Evolutionary conservation across 1,140 invertebrate genomes (phyloP), one percentile per base, ranked within the genome.

Genomic region (Halictus rubicundus): DNA sequence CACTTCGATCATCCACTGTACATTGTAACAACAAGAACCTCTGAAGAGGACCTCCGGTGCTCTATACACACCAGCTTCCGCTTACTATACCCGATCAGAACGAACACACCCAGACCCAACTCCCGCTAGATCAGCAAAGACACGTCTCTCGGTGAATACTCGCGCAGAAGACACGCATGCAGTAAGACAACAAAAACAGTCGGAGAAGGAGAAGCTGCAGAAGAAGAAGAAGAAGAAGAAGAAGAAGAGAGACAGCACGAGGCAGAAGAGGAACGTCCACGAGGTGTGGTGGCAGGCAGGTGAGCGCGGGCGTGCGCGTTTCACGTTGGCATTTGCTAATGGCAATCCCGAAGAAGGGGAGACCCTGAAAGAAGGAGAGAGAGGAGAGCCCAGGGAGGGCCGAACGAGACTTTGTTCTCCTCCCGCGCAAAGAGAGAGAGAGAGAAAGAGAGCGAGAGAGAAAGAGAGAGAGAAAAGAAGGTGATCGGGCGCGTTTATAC

Each of bases 261-360:
- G 68, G 75, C 60, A 63, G 57, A 32, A 27, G 68, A 54, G 57
- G 37, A 78, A 81, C 60, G 64, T 81, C 46, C 52, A 61, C 60
- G 84, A 86, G 85, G 79, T 84, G 85, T 87, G 82, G 85, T 86
- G 85, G 84, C 83, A 87, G 80, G 80, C 85, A 88, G 86, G 86
- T 85, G 87, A 87, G 77, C 77, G 80, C 72, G 81, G 71, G 74
- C 72, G 83, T 79, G 73, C 78, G 82, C 81, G 69, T 88, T 83
- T 87, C 82, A 64, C 81, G 87, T 84, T 88, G 87, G 87, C 87
- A 88, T 88, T 88, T 80, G 86, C 86, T 88, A 84, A 85, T 85
- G 87, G 87, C 82, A 77, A 85, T 87, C 68, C 78, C 71, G 78
- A 52, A 59, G 75, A 76, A 65, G 79, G 72, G 32, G 32, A 32